Base-by-base conservation (phyloP, 2,888 invertebrate species). In the Erpobdella octoculata region DNA sequence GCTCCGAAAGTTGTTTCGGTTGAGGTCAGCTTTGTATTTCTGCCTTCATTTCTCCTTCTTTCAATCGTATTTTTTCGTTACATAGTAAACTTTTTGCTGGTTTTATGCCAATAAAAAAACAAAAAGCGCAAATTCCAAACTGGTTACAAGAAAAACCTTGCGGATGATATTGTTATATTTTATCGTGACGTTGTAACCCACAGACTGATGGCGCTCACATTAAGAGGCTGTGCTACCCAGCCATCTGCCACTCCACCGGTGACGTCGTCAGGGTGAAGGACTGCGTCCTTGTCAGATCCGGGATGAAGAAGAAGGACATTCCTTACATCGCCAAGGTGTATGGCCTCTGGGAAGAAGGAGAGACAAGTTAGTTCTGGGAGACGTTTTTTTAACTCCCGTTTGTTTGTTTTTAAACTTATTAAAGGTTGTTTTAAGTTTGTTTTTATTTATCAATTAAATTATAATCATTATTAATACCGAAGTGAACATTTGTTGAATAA, bases 261-360 rank as follows among this genome's bases (percentile, higher is more conserved):
- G 95, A 95, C 70, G 91, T 90, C 74, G 89, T 96, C 77, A 86
- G 88, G 82, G 90, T 91, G 41, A 88, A 91, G 71, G 95, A 96
- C 85, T 93, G 94, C 84, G 92, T 96, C 71, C 87, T 96, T 73
- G 86, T 96, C 76, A 90, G 91, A 77, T 92, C 94, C 61, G 91
- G 91, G 70, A 88, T 86, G 80, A 88, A 87, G 78, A 89, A 89
- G 79, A 91, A 89, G 78, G 92, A 93, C 81, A 87, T 93, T 78
- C 96, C 96, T 33, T 96, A 90, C 84, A 92, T 96, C 70, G 96
- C 95, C 67, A 91, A 94, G 85, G 91, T 96, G 75, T 91, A 92
- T 70, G 90, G 91, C 73, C 87, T 96, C 38, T 96, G 94, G 93
- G 93, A 94, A 84, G 41, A 70, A 28, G 71, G 71, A 21, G 35